Evolutionary conservation across 2,113 vertebrate genomes (phyloP).

Genomic region (Scatophagus argus): DNA sequence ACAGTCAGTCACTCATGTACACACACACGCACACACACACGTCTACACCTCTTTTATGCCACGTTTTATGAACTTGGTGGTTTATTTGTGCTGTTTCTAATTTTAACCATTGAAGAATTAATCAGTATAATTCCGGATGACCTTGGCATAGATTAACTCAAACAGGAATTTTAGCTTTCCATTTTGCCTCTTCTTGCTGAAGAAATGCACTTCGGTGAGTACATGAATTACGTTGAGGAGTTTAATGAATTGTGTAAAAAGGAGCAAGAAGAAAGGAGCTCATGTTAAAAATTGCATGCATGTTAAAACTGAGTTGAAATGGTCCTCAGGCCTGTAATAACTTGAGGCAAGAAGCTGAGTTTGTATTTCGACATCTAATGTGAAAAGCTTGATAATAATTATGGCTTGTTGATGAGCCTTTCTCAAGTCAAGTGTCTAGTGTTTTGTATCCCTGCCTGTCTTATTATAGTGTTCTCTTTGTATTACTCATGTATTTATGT

Average conservation of each 20-base stretch:
- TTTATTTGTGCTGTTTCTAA: too few species aligned
- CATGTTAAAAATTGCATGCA: background rate
- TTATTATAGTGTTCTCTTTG: constrained; percentile 18
- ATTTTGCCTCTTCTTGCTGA: too few species aligned
- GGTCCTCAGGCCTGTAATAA: background rate
- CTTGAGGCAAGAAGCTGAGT: background rate
- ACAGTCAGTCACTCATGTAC: too few species aligned
- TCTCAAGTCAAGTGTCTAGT: background rate
- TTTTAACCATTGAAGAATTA: too few species aligned
- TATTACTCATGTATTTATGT: constrained; percentile 50
- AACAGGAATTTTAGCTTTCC: too few species aligned
- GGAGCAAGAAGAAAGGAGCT: background rate
- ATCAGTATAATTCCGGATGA: too few species aligned
- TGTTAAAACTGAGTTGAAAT: background rate
- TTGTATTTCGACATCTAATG: background rate
- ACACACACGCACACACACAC: too few species aligned
- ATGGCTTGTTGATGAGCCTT: background rate
- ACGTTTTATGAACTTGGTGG: too few species aligned
- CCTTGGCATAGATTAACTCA: too few species aligned
- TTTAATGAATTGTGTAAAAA: background rate
- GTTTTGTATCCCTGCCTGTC: background rate
- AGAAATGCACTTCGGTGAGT: too few species aligned
- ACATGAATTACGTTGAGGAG: too few species aligned
- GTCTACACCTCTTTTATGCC: too few species aligned
- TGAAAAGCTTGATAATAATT: background rate